phyloP scores from a whole-genome alignment of 2,797 vertebrate species.

The Natrix natrix region DNA sequence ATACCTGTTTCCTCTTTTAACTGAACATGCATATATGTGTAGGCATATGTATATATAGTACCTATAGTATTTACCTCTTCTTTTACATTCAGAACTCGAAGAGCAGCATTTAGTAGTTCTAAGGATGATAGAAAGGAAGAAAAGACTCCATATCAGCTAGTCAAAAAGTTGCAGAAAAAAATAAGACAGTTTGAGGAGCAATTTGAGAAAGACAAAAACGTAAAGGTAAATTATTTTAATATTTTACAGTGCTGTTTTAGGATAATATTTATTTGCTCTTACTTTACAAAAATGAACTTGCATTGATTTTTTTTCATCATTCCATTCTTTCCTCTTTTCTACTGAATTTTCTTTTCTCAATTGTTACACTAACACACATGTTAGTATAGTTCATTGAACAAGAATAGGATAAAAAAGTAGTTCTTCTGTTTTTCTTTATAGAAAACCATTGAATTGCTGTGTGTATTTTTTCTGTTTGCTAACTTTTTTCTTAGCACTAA shows the following conservation, averaged over 20 bases:
- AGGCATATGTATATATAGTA: neutral
- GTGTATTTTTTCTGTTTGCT: neutral
- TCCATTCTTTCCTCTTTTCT: neutral
- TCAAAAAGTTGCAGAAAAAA: slow-evolving; percentile 97
- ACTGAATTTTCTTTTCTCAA: neutral
- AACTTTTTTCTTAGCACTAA: neutral
- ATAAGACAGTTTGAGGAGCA: slow-evolving; percentile 98
- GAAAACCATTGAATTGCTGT: neutral
- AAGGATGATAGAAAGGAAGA: slow-evolving; percentile 89
- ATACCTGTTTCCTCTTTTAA: neutral
- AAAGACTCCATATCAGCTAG: slow-evolving; percentile 88
- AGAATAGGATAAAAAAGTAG: neutral
- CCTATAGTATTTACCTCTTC: neutral
- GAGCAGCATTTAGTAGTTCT: slow-evolving; percentile 88
- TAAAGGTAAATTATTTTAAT: slow-evolving; percentile 78
- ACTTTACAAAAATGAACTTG: neutral
- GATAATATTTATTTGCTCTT: neutral
- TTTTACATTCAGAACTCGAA: slow-evolving; percentile 79
- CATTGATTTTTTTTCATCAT: neutral
- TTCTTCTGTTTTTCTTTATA: neutral
- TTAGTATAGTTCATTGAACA: neutral
- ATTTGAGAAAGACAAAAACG: slow-evolving; percentile 94
- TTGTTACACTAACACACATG: neutral
- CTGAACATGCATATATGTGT: neutral
- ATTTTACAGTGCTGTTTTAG: neutral